A percentile compares a stretch with the other conserved stretches of the same genome.
Evolutionary conservation across 2,888 invertebrate genomes (phyloP).

Genomic region (Andrena haemorrhoa): DNA sequence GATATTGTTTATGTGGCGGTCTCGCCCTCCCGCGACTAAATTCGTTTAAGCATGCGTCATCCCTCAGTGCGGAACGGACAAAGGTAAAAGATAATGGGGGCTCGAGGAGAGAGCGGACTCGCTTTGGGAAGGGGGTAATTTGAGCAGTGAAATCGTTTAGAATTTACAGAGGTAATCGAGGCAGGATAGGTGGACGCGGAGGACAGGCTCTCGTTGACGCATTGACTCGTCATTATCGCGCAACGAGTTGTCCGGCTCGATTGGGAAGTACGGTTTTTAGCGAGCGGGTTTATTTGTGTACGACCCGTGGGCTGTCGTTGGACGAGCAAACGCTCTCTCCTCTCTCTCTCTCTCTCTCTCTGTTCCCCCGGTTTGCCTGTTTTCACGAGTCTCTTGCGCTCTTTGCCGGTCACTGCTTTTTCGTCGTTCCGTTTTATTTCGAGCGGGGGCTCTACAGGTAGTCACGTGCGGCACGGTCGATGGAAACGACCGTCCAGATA

Average conservation of each 20-base stretch:
- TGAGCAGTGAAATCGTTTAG: constrained; percentile 75
- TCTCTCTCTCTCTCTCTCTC: constrained; percentile 27
- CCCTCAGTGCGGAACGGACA: neutral
- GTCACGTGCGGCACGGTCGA: constrained; percentile 62
- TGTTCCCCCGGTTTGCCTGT: constrained; percentile 34
- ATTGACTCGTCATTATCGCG: constrained; percentile 82
- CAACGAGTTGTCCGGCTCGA: constrained; percentile 78
- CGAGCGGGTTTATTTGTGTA: constrained; percentile 66
- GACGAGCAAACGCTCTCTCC: constrained; percentile 41
- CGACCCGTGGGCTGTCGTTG: constrained; percentile 42
- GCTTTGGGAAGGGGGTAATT: neutral
- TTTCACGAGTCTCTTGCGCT: constrained; percentile 60
- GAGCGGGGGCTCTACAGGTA: constrained; percentile 70
- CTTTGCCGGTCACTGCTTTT: constrained; percentile 67
- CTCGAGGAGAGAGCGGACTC: neutral
- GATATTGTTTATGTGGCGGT: no score
- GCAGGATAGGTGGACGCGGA: constrained; percentile 13
- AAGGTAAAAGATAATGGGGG: neutral
- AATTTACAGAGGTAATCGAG: constrained; percentile 76
- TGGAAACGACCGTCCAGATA: constrained; percentile 60
- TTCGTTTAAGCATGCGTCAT: neutral
- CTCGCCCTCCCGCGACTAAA: neutral
- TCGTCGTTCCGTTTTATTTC: constrained; percentile 64
- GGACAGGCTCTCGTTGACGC: constrained; percentile 75
- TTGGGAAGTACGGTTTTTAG: constrained; percentile 64